Conservation (phyloP, 1,140 invertebrate species). For the Microplitis mediator region DNA sequence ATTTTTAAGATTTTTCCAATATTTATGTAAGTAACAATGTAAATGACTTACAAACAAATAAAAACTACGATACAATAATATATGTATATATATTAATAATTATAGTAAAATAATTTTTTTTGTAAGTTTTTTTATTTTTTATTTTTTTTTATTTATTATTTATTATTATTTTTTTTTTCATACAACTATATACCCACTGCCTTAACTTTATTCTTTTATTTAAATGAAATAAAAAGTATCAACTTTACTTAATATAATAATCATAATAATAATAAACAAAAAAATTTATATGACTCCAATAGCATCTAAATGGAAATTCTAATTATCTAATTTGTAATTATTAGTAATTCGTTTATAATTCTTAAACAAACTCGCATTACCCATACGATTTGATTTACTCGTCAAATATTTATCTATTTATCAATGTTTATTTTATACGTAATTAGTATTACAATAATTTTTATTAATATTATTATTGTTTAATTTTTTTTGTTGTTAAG, state of each 20-base stretch:
- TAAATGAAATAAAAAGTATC: constrained; percentile 45
- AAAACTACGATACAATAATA: constrained; percentile 49
- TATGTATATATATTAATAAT: constrained; percentile 36
- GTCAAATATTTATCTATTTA: background rate
- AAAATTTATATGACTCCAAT: background rate
- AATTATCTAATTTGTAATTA: background rate
- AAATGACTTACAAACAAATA: constrained; percentile 56
- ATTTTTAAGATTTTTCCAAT: constrained; percentile 58
- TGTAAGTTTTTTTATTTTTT: constrained; percentile 36
- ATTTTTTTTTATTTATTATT: constrained; percentile 10
- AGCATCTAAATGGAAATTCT: background rate
- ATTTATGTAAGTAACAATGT: constrained; percentile 64
- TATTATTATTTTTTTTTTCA: background rate
- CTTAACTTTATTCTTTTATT: constrained; percentile 49
- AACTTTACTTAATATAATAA: background rate
- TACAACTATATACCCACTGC: constrained; percentile 53
- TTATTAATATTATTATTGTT: background rate
- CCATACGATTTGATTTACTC: background rate
- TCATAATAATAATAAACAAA: background rate
- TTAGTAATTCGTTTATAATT: background rate
- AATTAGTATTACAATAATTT: background rate
- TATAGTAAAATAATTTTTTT: constrained; percentile 58
- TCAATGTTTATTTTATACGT: background rate
- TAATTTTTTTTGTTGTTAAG: background rate
- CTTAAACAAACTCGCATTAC: background rate